Evolutionary conservation across 2,888 invertebrate genomes (phyloP).

Genomic region (Hymenopus coronatus): DNA sequence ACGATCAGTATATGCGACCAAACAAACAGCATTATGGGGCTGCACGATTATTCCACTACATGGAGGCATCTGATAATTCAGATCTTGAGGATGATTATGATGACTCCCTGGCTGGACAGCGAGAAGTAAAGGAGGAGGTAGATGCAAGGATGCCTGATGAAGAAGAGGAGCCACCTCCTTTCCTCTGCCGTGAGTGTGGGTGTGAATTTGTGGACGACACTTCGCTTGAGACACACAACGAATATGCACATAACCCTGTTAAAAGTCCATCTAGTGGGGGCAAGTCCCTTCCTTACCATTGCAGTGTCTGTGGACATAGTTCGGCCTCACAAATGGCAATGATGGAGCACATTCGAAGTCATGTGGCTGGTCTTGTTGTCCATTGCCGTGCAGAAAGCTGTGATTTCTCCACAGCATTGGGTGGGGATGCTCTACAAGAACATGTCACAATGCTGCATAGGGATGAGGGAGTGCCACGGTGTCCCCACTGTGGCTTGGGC

Average conservation of each 20-base stretch:
- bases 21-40: slow-evolving; percentile 55
- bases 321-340: slow-evolving; percentile 50
- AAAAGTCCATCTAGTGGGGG: slow-evolving; percentile 19
- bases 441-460: slow-evolving; percentile 40
- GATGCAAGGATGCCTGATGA: slow-evolving; percentile 27
- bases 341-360: slow-evolving; percentile 51
- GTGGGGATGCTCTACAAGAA: slow-evolving; percentile 36
- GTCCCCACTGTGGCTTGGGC: slow-evolving; percentile 41
- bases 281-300: slow-evolving; percentile 42
- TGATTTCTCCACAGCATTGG: slow-evolving; percentile 33
- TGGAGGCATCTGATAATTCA: slow-evolving; percentile 71
- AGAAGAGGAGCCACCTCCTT: slow-evolving; percentile 49
- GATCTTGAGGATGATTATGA: slow-evolving; percentile 51
- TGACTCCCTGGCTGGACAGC: slow-evolving; percentile 43
- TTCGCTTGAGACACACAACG: slow-evolving; percentile 51
- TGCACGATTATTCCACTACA: slow-evolving; percentile 67
- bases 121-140: slow-evolving; percentile 32
- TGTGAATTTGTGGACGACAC: slow-evolving; percentile 54
- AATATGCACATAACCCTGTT: slow-evolving; percentile 44
- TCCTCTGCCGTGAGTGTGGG: slow-evolving; percentile 54
- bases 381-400: slow-evolving; percentile 40
- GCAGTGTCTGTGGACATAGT: slow-evolving; percentile 49
- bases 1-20: slow-evolving; percentile 10
- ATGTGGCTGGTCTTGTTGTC: slow-evolving; percentile 44
- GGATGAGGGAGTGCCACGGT: slow-evolving; percentile 34